Conservation (phyloP, 2,113 vertebrate genomes). For the Cryptotis parvus region DNA sequence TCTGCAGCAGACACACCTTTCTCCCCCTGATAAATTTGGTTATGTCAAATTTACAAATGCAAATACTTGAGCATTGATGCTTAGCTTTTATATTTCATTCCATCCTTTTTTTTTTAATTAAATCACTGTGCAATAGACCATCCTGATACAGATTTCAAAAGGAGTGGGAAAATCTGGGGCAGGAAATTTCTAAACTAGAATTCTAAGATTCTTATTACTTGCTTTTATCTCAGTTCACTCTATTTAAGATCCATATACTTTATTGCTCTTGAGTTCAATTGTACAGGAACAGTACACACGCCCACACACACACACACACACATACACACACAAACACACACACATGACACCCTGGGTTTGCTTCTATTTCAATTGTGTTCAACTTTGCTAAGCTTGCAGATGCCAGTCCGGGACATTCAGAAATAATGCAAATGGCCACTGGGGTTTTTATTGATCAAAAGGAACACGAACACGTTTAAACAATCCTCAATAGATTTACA, state of each 20-base stretch:
- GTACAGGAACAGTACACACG: no score
- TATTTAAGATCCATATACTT: not conserved
- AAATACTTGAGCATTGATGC: not conserved
- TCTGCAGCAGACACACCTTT: not conserved
- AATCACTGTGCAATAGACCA: no score
- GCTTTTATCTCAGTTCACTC: not conserved
- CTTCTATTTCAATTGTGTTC: not conserved
- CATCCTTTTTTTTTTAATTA: no score
- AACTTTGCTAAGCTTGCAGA: slow-evolving; percentile 42
- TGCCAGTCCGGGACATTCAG: slow-evolving; percentile 22
- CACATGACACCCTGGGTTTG: not conserved
- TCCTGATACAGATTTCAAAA: not conserved
- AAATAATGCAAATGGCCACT: slow-evolving; percentile 39
- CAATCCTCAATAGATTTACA: slow-evolving; percentile 65
- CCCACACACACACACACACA: no score
- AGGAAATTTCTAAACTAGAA: not conserved
- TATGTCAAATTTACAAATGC: not conserved
- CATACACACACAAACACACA: not conserved
- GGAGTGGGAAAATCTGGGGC: not conserved
- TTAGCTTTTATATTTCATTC: not conserved
- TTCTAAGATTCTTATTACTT: not conserved
- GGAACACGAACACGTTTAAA: slow-evolving; percentile 62
- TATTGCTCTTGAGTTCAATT: no score
- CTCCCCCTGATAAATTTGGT: not conserved
- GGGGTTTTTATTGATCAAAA: slow-evolving; percentile 64